A percentile compares a stretch with the other conserved stretches of the same genome.
Conservation (phyloP, 2,113 vertebrate genomes). For the Epinephelus fuscoguttatus region DNA sequence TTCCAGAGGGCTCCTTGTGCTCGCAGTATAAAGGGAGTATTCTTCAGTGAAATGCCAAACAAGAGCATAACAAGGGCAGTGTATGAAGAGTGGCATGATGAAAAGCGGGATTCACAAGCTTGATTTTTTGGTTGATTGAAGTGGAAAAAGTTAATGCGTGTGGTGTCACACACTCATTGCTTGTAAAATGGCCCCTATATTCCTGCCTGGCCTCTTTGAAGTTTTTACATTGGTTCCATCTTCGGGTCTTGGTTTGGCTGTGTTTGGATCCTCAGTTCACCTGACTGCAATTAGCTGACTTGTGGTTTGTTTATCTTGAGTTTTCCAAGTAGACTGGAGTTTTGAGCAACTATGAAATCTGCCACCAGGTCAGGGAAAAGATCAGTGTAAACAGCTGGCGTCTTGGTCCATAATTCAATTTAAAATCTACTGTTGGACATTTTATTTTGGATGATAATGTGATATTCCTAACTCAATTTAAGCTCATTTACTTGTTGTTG, state of each 20-base stretch:
- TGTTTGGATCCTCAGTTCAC: conserved; percentile 51
- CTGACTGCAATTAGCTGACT: conserved; percentile 69
- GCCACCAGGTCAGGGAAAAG: conserved; percentile 54
- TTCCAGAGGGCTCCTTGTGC: conserved; percentile 56
- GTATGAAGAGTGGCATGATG: conserved; percentile 39
- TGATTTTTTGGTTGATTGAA: conserved; percentile 50
- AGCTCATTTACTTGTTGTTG: conserved; percentile 77
- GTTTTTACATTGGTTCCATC: conserved; percentile 28
- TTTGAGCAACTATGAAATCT: conserved; percentile 48
- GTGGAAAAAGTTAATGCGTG: conserved; percentile 22
- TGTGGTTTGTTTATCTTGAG: conserved; percentile 65
- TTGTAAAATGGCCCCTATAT: conserved; percentile 13
- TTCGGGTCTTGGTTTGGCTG: background rate
- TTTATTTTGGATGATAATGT: conserved; percentile 82
- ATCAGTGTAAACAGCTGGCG: conserved; percentile 73
- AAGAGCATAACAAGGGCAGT: conserved; percentile 36
- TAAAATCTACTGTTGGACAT: conserved; percentile 76
- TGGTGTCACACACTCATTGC: conserved; percentile 19
- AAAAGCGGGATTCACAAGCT: conserved; percentile 57
- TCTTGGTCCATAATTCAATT: conserved; percentile 77
- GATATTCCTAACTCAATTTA: conserved; percentile 83
- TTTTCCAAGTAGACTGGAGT: conserved; percentile 45
- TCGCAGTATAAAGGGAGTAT: conserved; percentile 56
- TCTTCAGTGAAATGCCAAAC: conserved; percentile 68
- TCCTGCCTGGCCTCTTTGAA: conserved; percentile 17